These are phyloP conservation scores for Notoglanidium macrostoma DNA, from an alignment of 2,797 vertebrate species.

Conservation along the genomic window DNA sequence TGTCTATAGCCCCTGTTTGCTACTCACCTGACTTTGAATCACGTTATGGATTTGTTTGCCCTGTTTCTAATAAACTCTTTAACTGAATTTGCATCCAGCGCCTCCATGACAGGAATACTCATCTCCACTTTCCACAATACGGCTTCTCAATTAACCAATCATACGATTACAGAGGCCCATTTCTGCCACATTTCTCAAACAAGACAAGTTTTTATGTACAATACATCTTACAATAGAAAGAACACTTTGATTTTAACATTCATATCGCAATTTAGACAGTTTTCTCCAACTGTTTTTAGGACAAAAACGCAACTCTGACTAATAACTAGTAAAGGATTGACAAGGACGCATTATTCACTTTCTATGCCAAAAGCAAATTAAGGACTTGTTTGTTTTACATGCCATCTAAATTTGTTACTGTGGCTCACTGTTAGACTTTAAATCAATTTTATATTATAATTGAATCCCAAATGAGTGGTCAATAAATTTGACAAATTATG, in stretches of 20 bases:
- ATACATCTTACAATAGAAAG: not conserved
- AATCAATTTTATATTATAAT: not conserved
- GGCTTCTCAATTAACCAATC: not conserved
- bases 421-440: not conserved
- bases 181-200: not conserved
- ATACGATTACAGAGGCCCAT: not conserved
- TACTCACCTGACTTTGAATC: too few species aligned
- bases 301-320: too few species aligned
- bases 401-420: not conserved
- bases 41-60: too few species aligned
- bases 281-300: too few species aligned
- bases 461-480: not conserved
- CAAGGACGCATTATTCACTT: not conserved
- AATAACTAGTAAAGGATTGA: not conserved
- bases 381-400: not conserved
- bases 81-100: too few species aligned
- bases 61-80: too few species aligned
- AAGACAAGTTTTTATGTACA: not conserved
- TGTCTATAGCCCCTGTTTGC: too few species aligned
- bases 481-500: not conserved
- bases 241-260: not conserved
- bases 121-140: not conserved
- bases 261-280: too few species aligned
- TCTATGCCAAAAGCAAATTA: not conserved
- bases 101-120: not conserved